Evolutionary conservation across 2,888 invertebrate genomes (phyloP), one percentile per base, ranked within the genome.

Genomic region (Meiosimyza decipiens): DNA sequence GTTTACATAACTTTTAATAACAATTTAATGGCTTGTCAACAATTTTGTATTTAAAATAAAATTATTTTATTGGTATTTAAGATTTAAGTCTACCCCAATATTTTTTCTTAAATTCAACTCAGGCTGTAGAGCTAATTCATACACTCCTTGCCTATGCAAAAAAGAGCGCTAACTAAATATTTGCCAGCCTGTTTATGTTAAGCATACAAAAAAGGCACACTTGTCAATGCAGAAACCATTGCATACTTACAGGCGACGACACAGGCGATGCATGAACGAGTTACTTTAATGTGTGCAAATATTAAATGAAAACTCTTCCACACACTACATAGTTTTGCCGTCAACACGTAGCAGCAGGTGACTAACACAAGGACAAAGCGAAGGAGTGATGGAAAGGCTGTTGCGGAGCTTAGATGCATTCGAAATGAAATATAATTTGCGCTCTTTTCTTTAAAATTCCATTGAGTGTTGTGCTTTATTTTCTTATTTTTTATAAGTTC

Each of bases 201-300:
- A 63, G 59, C 67, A 62, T 47, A 50, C 71, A 60, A 52, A 4
- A 68, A 57, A 60, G 70, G 66, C 70, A 63, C 57, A 40, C 40
- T 40, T 40, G 40, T 40, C 40, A 40, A 40, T 40, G 9, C 57
- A 60, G 59, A 62, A 51, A 55, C 28, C 71, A 69, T 66, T 72
- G 74, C 69, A 74, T 72, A 72, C 59, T 65, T 71, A 55, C 60
- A 71, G 68, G 74, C 65, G 65, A 55, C 67, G 47, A 63, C 66
- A 63, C 60, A 55, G 52, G 62, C 47, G 69, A 74, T 68, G 65
- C 73, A 63, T 40, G 66, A 57, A 18, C 4, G 57, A n/a, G 54
- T 52, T 67, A 9, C 55, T 67, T 22, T 47, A 18, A 47, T 40
- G 40, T 66, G 16, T 40, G 33, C 54, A 66, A 66, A 66, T 55